phyloP scores from a whole-genome alignment of 2,888 invertebrate genomes.

The Tethea ocularis region DNA sequence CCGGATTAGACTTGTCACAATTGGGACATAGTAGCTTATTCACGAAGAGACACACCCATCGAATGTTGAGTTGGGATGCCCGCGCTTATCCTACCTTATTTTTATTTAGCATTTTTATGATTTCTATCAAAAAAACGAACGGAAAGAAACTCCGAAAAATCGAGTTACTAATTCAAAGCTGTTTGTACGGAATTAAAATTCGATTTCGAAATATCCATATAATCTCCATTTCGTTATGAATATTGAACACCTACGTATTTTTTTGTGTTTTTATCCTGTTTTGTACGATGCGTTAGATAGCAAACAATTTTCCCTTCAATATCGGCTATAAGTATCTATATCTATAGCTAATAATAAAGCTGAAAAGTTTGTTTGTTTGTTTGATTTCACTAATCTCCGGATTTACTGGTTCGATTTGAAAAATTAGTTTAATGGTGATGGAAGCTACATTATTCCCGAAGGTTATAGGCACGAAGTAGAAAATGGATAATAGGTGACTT shows the following conservation, averaged over 20 bases:
- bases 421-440: no score
- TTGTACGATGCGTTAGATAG: no score
- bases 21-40: constrained; percentile 38
- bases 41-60: constrained; percentile 35
- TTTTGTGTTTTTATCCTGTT: not conserved
- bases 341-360: no score
- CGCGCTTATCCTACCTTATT: not conserved
- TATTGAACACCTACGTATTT: not conserved
- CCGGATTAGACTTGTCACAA: constrained; percentile 38
- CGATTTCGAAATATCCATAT: not conserved
- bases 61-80: constrained; percentile 33
- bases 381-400: no score
- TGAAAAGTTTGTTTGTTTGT: no score
- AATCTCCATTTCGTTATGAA: not conserved
- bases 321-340: no score
- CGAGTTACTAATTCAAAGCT: not conserved
- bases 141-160: not conserved
- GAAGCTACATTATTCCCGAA: no score
- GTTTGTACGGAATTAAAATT: constrained; percentile 5
- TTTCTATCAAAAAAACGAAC: constrained; percentile 1
- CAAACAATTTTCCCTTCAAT: no score
- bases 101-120: constrained; percentile 11
- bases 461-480: no score
- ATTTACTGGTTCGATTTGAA: no score
- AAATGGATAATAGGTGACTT: no score